Evolutionary conservation across 1,140 invertebrate genomes (phyloP).

Genomic region (Philaenus spumarius): DNA sequence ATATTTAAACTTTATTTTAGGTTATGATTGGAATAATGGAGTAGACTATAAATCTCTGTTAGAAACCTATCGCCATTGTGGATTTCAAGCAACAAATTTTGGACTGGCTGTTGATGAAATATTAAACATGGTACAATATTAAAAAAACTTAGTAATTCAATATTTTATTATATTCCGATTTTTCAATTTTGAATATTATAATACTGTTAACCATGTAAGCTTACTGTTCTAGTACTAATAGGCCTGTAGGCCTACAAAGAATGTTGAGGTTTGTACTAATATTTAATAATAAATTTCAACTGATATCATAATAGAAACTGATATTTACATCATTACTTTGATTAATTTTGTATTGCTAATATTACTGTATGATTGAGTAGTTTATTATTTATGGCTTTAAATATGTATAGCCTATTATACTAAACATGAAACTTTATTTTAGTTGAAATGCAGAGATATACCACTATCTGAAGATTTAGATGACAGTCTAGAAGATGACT

Average conservation of each 20-base stretch:
- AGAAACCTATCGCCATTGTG: conserved; percentile 68
- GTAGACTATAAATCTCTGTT: conserved; percentile 83
- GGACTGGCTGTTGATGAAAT: conserved; percentile 86
- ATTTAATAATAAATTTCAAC: neutral
- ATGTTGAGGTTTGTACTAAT: no score
- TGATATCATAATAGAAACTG: neutral
- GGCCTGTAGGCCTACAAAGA: no score
- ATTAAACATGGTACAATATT: conserved; percentile 73
- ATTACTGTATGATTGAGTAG: neutral
- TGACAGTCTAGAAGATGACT: conserved; percentile 65
- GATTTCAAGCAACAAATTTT: conserved; percentile 97
- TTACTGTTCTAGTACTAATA: no score
- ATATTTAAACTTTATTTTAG: conserved; percentile 35
- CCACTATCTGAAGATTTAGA: conserved; percentile 55
- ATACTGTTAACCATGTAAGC: no score
- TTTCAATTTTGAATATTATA: no score
- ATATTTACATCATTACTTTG: neutral
- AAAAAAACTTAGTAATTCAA: no score
- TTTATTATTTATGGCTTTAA: neutral
- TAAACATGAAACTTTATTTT: conserved; percentile 9
- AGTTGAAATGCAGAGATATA: conserved; percentile 51
- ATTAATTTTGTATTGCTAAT: neutral
- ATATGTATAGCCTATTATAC: neutral
- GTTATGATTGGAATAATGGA: conserved; percentile 92
- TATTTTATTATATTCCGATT: no score